Conservation (phyloP, 2,113 vertebrate species). For the Lontra canadensis region DNA sequence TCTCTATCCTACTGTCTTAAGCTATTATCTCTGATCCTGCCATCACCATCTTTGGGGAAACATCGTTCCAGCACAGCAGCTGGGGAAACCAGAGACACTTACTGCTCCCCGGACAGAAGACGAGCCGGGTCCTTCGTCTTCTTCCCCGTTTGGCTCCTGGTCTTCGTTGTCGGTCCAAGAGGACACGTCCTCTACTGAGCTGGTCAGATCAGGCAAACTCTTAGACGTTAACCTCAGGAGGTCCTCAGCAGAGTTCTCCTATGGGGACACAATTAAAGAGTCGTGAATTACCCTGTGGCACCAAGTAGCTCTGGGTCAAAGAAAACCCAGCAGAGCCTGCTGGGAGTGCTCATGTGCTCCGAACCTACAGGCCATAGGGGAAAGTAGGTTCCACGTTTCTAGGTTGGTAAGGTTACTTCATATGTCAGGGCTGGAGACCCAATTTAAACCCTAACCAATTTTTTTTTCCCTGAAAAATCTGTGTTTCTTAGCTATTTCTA, state of each 20-base stretch:
- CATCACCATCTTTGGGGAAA: not conserved
- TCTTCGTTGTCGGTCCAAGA: slow-evolving; percentile 88
- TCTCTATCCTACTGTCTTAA: not conserved
- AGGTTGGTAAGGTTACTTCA: not conserved
- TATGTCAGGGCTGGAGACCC: too few relatives aligned
- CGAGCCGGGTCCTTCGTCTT: slow-evolving; percentile 76
- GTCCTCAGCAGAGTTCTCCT: slow-evolving; percentile 90
- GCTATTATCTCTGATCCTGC: not conserved
- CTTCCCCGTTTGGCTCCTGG: slow-evolving; percentile 85
- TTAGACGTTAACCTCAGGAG: slow-evolving; percentile 92
- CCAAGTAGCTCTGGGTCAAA: not conserved
- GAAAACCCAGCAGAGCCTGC: not conserved
- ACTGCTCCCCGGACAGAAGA: slow-evolving; percentile 83
- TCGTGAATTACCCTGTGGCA: not conserved
- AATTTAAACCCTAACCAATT: not conserved
- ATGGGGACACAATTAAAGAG: slow-evolving; percentile 41
- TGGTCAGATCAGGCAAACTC: slow-evolving; percentile 95
- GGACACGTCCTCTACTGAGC: slow-evolving; percentile 85
- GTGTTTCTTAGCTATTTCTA: not conserved
- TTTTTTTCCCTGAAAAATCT: not conserved
- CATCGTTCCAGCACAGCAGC: not conserved
- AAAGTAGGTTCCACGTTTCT: not conserved
- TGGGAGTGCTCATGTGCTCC: not conserved
- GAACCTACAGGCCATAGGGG: not conserved
- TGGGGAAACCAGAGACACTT: slow-evolving; percentile 78